phyloP scores from a whole-genome alignment of 2,888 invertebrate species.

The Nomada ruficornis region DNA sequence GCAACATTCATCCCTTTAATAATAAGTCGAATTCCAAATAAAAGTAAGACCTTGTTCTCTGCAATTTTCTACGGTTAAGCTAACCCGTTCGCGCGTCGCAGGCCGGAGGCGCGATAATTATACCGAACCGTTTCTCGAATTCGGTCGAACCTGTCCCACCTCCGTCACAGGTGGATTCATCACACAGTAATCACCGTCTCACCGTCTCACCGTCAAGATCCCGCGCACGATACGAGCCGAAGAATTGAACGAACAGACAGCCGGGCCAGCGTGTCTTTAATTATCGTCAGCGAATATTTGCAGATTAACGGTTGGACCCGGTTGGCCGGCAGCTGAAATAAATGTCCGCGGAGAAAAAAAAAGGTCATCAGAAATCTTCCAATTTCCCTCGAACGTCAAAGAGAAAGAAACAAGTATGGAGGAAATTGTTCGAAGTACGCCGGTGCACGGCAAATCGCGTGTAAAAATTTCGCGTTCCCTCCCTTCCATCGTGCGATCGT shows the following conservation, averaged over 20 bases:
- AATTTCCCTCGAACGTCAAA: background rate
- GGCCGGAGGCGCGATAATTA: conserved; percentile 50
- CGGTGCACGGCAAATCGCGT: conserved; percentile 36
- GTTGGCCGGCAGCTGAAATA: conserved; percentile 51
- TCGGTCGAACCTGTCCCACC: conserved; percentile 23
- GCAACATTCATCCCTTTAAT: background rate
- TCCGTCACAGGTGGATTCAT: conserved; percentile 57
- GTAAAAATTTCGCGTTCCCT: conserved; percentile 50
- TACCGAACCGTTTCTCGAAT: conserved; percentile 43
- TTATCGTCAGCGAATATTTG: conserved; percentile 68
- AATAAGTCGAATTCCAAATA: background rate
- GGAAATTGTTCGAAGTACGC: conserved; percentile 17
- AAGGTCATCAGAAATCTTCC: background rate
- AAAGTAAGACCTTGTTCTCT: background rate
- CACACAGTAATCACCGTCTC: conserved; percentile 58
- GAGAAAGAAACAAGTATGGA: conserved; percentile 41
- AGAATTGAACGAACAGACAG: conserved; percentile 44
- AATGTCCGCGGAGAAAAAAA: conserved; percentile 25
- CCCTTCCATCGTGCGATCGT: conserved; percentile 7
- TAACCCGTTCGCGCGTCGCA: conserved; percentile 10
- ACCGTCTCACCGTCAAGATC: conserved; percentile 56
- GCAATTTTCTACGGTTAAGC: background rate
- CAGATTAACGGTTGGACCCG: conserved; percentile 61
- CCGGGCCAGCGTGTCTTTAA: conserved; percentile 67
- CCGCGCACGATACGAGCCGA: conserved; percentile 33